Conservation (phyloP, 2,113 vertebrate genomes). For the Psettodes erumei region DNA sequence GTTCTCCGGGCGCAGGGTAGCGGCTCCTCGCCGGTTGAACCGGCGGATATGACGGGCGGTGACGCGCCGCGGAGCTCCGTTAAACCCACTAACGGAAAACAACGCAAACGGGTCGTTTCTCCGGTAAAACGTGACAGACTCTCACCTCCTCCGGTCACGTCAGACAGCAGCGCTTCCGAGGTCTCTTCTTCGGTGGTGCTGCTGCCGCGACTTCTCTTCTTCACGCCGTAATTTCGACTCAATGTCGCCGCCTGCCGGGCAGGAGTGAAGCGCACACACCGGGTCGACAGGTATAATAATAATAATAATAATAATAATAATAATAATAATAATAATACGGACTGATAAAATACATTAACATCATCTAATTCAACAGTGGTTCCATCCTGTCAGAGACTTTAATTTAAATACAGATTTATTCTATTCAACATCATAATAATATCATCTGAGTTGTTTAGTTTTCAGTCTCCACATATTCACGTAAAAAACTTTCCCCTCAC, state of each 20-base stretch:
- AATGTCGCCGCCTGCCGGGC: not conserved
- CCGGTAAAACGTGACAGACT: not conserved
- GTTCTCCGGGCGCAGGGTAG: not conserved
- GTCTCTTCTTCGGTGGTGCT: slow-evolving; percentile 20
- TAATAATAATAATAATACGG: too few relatives aligned
- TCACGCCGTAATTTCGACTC: not conserved
- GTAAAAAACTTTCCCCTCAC: too few relatives aligned
- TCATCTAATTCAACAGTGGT: too few relatives aligned
- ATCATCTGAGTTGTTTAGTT: too few relatives aligned
- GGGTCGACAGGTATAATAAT: not conserved
- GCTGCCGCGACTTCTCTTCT: not conserved
- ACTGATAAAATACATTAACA: too few relatives aligned
- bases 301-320: too few relatives aligned
- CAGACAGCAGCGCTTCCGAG: not conserved
- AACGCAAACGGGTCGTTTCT: accelerated
- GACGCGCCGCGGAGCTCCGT: not conserved
- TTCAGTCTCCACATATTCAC: too few relatives aligned
- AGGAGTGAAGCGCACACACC: not conserved
- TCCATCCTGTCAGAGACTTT: too few relatives aligned
- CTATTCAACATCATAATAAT: too few relatives aligned
- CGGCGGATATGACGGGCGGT: accelerated
- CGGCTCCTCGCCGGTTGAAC: too few relatives aligned
- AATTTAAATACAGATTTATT: too few relatives aligned
- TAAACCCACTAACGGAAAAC: not conserved
- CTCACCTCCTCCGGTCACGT: slow-evolving; percentile 43